Evolutionary conservation across 1,140 invertebrate genomes (phyloP), one percentile per base, ranked within the genome.

Genomic region (Bombus picipes): DNA sequence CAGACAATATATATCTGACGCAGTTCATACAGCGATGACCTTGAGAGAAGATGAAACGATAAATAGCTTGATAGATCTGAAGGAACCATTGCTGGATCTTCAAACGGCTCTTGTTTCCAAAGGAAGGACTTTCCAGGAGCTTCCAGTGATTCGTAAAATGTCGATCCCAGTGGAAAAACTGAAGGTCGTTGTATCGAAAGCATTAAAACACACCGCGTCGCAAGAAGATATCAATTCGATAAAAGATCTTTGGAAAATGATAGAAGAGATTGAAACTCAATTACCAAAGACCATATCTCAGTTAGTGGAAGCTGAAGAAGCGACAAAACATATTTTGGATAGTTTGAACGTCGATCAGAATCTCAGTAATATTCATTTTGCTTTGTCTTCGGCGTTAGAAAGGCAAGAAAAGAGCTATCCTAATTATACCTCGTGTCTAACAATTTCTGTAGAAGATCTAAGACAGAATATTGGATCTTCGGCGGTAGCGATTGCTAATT

Each of bases 1-100:
- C 28, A 80, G 93, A 72, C 89, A 94, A 15, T 92, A 83, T 53
- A 87, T 94, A 18, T 94, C 94, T 3, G 92, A 92, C 37, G 90
- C 88, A 15, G 92, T 92, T 47, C 92, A 94, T 34, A 92, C 91
- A 37, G 93, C 93, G 13, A 94, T 94, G 68, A 93, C 91, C 0
- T 72, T 94, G 15, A 93, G 90, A 65, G 89, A 94, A 57, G 87
- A 92, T 5, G 91, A 94, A 43, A 94, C 88, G 0, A 68, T 95
- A 43, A 76, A 91, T 57, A 91, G 92, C 37, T 77, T 95, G 28
- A 84, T 92, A 18, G 92, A 94, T 65, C 83, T 95, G 39, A 90
- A 91, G 43, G 90, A 91, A 34, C 94, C 94, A 8, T 53, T 95
- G 34, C 37, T 92, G 37, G 88, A 92, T 77, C 87, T 95, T 34